These are phyloP conservation scores for Tenodera sinensis DNA, from an alignment of 2,888 invertebrate genomes.

Conservation along the genomic window DNA sequence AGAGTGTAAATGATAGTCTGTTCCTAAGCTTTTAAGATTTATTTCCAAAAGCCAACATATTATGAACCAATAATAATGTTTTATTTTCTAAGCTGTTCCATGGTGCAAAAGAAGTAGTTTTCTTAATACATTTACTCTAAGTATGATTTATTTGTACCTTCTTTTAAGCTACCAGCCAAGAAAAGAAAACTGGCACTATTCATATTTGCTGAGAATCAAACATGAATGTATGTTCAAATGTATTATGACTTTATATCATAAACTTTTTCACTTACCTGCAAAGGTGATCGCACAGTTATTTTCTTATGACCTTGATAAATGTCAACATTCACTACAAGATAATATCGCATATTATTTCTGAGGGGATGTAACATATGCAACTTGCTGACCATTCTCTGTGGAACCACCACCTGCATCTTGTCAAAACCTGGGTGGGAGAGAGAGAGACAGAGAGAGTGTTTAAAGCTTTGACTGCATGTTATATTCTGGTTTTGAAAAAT, in stretches of 20 bases:
- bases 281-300: constrained; percentile 67
- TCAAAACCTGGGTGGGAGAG: constrained; percentile 47
- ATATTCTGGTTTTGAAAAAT: background rate
- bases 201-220: background rate
- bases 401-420: constrained; percentile 60
- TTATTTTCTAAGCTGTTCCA: no score
- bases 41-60: no score
- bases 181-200: background rate
- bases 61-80: no score
- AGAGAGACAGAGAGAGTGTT: background rate
- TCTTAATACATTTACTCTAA: no score
- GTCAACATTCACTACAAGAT: constrained; percentile 65
- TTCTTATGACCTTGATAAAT: constrained; percentile 57
- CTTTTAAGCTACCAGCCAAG: background rate
- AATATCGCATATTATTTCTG: constrained; percentile 57
- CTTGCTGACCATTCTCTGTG: constrained; percentile 60
- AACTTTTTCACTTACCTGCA: constrained; percentile 55
- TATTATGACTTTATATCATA: background rate
- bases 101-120: no score
- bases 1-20: no score
- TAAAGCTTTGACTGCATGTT: background rate
- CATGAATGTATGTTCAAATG: background rate
- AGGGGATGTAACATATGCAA: constrained; percentile 62
- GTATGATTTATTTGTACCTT: no score
- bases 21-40: no score